Percentiles rank a stretch among this genome's conserved stretches.
Evolutionary conservation across 2,113 vertebrate species (phyloP).

Genomic region (Apodemus sylvaticus): DNA sequence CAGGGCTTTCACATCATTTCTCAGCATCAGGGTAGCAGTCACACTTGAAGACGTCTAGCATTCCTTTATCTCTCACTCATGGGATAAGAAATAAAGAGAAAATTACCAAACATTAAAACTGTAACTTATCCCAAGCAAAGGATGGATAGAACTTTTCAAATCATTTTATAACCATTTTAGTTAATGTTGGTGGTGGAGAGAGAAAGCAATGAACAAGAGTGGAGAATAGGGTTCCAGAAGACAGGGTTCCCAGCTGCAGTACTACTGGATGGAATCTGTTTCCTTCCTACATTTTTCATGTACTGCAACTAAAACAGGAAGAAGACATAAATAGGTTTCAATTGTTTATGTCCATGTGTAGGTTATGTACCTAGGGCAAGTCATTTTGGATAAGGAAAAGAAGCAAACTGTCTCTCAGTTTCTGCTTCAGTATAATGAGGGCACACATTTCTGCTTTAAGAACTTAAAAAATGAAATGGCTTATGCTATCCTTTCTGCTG

Average conservation of each 20-base stretch:
- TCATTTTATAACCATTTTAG: background rate
- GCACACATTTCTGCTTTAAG: background rate
- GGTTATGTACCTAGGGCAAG: background rate
- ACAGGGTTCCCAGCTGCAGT: background rate
- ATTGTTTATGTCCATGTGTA: fast-evolving
- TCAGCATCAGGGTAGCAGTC: background rate
- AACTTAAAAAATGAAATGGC: background rate
- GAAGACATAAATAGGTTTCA: background rate
- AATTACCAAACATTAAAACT: background rate
- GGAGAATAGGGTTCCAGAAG: background rate
- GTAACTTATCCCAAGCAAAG: background rate
- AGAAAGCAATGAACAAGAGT: background rate
- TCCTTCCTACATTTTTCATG: background rate
- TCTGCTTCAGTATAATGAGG: background rate
- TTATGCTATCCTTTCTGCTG: background rate
- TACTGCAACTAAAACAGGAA: background rate
- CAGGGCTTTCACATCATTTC: background rate
- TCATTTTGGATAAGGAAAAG: background rate
- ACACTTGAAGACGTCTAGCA: background rate
- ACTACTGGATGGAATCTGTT: background rate
- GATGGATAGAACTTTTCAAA: background rate
- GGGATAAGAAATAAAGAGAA: background rate
- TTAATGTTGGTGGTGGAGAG: background rate
- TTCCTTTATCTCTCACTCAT: background rate
- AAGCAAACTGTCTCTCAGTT: background rate